Percentiles rank a stretch among this genome's conserved stretches.
These are phyloP conservation scores for Molothrus ater DNA, from an alignment of 2,797 vertebrate species.

Conservation along the genomic window DNA sequence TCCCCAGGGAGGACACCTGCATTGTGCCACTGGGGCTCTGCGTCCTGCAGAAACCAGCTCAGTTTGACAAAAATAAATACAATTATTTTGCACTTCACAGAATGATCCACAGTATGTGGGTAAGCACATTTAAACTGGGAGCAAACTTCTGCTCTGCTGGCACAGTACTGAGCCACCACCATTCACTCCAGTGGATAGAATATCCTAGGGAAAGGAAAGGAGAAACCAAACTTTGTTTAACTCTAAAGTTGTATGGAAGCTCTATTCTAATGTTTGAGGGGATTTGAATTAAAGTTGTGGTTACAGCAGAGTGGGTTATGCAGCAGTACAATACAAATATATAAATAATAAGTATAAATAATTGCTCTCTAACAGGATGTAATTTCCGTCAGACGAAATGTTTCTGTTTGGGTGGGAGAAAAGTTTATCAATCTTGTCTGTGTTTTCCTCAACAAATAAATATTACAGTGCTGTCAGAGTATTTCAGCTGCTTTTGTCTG, in stretches of 20 bases:
- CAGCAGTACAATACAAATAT: neutral
- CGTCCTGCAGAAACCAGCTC: neutral
- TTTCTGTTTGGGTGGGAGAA: neutral
- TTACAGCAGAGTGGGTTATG: neutral
- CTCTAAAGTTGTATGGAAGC: neutral
- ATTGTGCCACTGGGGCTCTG: neutral
- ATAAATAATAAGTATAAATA: neutral
- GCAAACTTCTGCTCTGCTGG: neutral
- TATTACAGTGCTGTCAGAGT: neutral
- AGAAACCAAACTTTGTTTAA: neutral
- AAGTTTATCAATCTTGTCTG: neutral
- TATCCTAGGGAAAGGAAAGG: neutral
- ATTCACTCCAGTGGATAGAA: neutral
- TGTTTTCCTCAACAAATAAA: neutral
- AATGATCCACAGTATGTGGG: rapidly evolving
- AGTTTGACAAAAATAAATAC: neutral
- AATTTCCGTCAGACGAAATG: neutral
- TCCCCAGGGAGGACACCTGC: neutral
- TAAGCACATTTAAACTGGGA: neutral
- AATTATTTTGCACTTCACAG: neutral
- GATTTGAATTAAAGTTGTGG: neutral
- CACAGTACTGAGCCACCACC: rapidly evolving
- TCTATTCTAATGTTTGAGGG: neutral
- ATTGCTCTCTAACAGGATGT: neutral
- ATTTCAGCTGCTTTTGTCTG: neutral